Evolutionary conservation across 2,888 invertebrate genomes (phyloP).

Genomic region (Cynaeus angustus): DNA sequence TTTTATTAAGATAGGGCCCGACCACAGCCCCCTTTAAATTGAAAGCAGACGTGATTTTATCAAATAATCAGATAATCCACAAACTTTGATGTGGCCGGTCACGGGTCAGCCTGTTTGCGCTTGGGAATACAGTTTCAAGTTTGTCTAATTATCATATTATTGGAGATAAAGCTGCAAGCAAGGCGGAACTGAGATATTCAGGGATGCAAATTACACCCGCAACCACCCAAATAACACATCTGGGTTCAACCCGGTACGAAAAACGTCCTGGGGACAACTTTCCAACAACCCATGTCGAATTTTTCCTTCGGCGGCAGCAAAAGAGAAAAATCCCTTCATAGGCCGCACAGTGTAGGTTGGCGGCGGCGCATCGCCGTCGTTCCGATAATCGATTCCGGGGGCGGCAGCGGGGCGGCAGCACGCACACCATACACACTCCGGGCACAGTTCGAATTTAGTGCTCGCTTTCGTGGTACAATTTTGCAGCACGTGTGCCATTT

Average conservation of each 20-base stretch:
- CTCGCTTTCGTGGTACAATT: conserved; percentile 19
- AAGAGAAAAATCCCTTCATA: conserved; percentile 23
- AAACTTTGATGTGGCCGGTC: conserved; percentile 31
- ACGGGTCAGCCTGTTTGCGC: conserved; percentile 33
- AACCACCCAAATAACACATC: too few species aligned
- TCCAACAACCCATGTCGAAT: background rate
- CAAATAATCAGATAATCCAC: conserved; percentile 25
- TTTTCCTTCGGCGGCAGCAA: too few species aligned
- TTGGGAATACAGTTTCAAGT: conserved; percentile 22
- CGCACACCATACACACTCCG: conserved; percentile 33
- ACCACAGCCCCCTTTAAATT: background rate
- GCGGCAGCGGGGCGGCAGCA: conserved; percentile 36
- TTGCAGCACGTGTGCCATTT: conserved; percentile 23
- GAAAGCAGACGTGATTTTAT: conserved; percentile 12
- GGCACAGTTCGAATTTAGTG: conserved; percentile 38
- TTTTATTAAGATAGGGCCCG: background rate
- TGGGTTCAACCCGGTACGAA: too few species aligned
- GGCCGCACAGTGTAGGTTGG: conserved; percentile 29
- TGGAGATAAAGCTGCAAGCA: background rate
- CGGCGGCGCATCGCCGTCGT: conserved; percentile 42
- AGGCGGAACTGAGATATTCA: background rate
- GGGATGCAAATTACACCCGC: background rate
- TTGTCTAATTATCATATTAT: conserved; percentile 15
- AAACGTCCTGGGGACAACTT: too few species aligned
- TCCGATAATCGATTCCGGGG: conserved; percentile 49